Percentiles rank a stretch among this genome's conserved stretches.
Evolutionary conservation across 92 coral and sea anemone species (phyloP).

Genomic region (Diadumene lineata): DNA sequence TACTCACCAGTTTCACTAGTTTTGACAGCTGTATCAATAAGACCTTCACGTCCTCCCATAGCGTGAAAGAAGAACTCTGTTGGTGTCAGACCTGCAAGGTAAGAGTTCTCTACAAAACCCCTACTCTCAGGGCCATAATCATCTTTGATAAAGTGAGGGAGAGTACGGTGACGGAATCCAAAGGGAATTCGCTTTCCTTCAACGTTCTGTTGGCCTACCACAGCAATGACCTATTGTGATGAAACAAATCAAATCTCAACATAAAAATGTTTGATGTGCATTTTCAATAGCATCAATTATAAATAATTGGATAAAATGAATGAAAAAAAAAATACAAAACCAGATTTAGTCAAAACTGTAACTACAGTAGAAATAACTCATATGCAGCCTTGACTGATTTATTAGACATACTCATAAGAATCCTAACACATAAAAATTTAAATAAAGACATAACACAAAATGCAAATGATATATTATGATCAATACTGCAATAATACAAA

Average conservation of each 20-base stretch:
- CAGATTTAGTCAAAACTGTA: no score
- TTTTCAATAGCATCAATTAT: no score
- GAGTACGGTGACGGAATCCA: slow-evolving; percentile 98
- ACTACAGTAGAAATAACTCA: no score
- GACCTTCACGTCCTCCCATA: slow-evolving; percentile 99
- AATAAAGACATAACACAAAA: no score
- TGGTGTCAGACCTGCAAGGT: slow-evolving; percentile 99
- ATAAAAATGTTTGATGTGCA: no score
- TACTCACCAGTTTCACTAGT: slow-evolving; percentile 99
- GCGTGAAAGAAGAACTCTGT: slow-evolving; percentile 99
- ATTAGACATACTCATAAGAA: no score
- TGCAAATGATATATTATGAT: no score
- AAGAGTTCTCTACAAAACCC: slow-evolving; percentile 99
- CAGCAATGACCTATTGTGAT: slow-evolving; percentile 86
- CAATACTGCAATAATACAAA: not conserved
- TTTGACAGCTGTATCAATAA: slow-evolving; percentile 99
- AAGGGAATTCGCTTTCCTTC: slow-evolving; percentile 99
- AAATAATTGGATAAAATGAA: no score
- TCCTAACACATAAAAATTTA: no score
- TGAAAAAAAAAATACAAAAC: no score
- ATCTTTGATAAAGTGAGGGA: slow-evolving; percentile 97
- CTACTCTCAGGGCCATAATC: slow-evolving; percentile 99
- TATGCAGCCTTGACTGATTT: no score
- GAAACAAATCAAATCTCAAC: not conserved
- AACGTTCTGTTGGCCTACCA: slow-evolving; percentile 99